Base-by-base conservation (phyloP, 2,888 invertebrate species). In the Uloborus plumipes region DNA sequence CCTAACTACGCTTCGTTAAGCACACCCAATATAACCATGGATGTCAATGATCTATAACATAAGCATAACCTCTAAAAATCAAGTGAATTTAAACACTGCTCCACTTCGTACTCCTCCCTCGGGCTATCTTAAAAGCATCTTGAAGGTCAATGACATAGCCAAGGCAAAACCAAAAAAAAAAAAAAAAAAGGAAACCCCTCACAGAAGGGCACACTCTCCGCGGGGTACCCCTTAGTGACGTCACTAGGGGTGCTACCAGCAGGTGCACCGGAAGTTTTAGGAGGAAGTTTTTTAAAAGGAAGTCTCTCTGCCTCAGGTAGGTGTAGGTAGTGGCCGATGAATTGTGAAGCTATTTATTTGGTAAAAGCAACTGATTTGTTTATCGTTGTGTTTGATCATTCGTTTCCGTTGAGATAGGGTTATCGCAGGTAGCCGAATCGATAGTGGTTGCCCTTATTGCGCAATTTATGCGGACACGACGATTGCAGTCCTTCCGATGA, bases 241-340 rank as follows among this genome's bases (percentile, higher is more conserved):
- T 80, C 79, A 80, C 59, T 59, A 26, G 71, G 65, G 78, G 79
- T 73, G 73, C 64, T 72, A 58, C 66, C 72, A 79, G 78, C 78
- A 79, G 78, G 78, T 80, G 79, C 69, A 61, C 61, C 73, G 73
- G 79, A 73, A 73, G 70, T 65, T 55, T 22, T 20, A 62, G 22
- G 49, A 39, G 58, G 53, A 73, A 55, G 72, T 62, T 22, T 22
- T 55, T 58, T 58, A 18, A 58, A 69, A 80, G 79, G 79, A 80
- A 80, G 73, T 73, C 53, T 55, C 53, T 61, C 53, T 73, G 62
- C 49, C 53, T 61, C 53, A 78, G 55, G 78, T 70, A 71, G 26
- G 66, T 26, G 67, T 58, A 66, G 67, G 71, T 70, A 77, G 71
- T 39, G 71, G 53, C 77, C 73, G 61, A 49, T 58, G 76, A 69